Conservation (phyloP, 2,113 vertebrate genomes). For the Leuciscus idus region DNA sequence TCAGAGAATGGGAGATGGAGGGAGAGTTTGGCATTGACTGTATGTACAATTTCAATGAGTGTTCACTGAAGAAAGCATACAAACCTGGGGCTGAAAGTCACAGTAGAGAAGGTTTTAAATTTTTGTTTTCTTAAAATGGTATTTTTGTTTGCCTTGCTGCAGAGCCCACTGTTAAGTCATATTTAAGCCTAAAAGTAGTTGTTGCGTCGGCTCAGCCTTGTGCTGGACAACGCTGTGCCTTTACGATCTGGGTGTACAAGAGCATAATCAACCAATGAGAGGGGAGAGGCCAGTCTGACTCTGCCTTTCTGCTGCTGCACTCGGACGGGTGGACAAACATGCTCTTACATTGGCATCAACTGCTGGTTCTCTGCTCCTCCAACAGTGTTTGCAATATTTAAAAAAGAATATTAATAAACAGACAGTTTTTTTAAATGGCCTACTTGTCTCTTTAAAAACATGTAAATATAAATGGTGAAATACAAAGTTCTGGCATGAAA, state of each 20-base stretch:
- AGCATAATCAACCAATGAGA: conserved; percentile 76
- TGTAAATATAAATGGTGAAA: background rate
- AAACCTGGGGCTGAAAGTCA: conserved; percentile 53
- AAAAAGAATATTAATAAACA: conserved; percentile 82
- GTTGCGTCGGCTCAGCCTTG: conserved; percentile 9
- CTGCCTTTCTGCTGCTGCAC: conserved; percentile 78
- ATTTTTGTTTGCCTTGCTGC: conserved; percentile 68
- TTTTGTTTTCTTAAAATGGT: conserved; percentile 49
- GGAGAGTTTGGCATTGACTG: conserved; percentile 26
- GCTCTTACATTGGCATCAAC: conserved; percentile 64
- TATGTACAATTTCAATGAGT: conserved; percentile 5
- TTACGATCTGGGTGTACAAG: conserved; percentile 62
- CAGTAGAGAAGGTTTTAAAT: conserved; percentile 56
- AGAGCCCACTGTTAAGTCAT: conserved; percentile 65
- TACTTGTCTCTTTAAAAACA: background rate
- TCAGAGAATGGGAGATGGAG: conserved; percentile 36
- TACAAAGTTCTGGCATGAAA: too few relatives aligned
- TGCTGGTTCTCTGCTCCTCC: conserved; percentile 82
- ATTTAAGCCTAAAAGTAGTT: conserved; percentile 64
- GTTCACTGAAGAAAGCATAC: conserved; percentile 5
- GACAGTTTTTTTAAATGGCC: conserved; percentile 76
- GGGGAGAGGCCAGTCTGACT: conserved; percentile 65
- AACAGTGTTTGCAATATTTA: conserved; percentile 80
- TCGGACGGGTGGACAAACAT: conserved; percentile 42
- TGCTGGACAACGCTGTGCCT: conserved; percentile 43